phyloP scores from a whole-genome alignment of 1,140 invertebrate genomes.

The Drosophila lini region DNA sequence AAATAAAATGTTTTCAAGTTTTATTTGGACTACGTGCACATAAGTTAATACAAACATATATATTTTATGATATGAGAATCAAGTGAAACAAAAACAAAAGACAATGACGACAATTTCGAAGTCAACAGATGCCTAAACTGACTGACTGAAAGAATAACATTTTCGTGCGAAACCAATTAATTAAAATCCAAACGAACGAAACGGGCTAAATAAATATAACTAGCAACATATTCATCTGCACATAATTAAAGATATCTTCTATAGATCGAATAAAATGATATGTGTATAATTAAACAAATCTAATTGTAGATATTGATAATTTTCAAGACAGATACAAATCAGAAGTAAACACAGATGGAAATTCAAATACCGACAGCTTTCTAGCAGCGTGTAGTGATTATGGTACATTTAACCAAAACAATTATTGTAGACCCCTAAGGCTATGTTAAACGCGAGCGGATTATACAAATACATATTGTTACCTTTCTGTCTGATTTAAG shows the following conservation, averaged over 20 bases:
- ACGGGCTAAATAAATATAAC: constrained; percentile 48
- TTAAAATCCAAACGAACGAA: constrained; percentile 34
- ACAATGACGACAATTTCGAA: constrained; percentile 77
- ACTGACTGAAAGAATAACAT: constrained; percentile 64
- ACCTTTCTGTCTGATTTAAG: neutral
- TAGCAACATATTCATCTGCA: constrained; percentile 68
- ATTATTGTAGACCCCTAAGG: constrained; percentile 32
- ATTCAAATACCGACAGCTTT: constrained; percentile 68
- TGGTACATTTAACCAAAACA: constrained; percentile 68
- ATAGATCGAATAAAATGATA: constrained; percentile 35
- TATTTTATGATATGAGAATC: constrained; percentile 51
- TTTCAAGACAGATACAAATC: constrained; percentile 36
- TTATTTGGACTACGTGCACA: constrained; percentile 49
- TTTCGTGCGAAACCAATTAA: constrained; percentile 44
- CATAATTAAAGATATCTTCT: constrained; percentile 40
- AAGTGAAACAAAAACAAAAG: constrained; percentile 57
- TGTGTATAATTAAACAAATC: constrained; percentile 64
- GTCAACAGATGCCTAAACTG: constrained; percentile 82
- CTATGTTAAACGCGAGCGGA: neutral
- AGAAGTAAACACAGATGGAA: constrained; percentile 59
- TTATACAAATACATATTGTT: neutral
- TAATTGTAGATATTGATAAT: constrained; percentile 71
- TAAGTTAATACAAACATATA: constrained; percentile 22
- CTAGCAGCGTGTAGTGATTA: constrained; percentile 76
- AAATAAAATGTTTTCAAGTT: constrained; percentile 49